These are phyloP conservation scores for Nephila pilipes DNA, from an alignment of 1,140 invertebrate genomes.

Conservation along the genomic window DNA sequence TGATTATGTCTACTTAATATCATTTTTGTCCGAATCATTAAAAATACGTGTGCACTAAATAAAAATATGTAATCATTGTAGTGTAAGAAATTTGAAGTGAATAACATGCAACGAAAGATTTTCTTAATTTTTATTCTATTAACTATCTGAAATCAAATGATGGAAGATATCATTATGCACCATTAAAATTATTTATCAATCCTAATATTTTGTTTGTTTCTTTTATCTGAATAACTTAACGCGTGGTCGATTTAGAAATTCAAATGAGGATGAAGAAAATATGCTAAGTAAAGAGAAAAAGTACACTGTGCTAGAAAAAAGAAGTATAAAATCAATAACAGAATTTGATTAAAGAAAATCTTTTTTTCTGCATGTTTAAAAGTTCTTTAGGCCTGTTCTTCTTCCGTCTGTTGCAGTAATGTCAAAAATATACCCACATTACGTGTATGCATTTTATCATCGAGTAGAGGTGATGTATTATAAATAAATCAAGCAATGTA, in stretches of 20 bases:
- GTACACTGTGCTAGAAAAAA: not conserved
- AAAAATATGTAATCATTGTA: no score
- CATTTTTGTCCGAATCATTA: no score
- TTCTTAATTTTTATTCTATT: no score
- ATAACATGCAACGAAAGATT: no score
- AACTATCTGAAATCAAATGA: not conserved
- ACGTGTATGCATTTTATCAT: not conserved
- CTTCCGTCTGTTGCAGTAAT: not conserved
- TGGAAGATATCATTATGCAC: not conserved
- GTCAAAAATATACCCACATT: not conserved
- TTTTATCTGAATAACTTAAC: not conserved
- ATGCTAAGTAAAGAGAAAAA: not conserved
- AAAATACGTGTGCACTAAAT: no score
- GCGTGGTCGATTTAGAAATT: not conserved
- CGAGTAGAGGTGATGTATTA: not conserved
- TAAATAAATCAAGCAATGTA: not conserved
- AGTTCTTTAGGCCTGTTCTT: not conserved
- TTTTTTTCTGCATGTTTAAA: not conserved
- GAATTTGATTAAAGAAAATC: not conserved
- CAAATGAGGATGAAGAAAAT: not conserved
- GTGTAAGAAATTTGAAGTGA: no score
- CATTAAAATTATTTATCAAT: not conserved
- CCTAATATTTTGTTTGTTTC: not conserved
- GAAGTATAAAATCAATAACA: not conserved
- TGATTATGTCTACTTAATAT: no score